phyloP scores from a whole-genome alignment of 2,797 vertebrate species.

The Thunnus albacares region DNA sequence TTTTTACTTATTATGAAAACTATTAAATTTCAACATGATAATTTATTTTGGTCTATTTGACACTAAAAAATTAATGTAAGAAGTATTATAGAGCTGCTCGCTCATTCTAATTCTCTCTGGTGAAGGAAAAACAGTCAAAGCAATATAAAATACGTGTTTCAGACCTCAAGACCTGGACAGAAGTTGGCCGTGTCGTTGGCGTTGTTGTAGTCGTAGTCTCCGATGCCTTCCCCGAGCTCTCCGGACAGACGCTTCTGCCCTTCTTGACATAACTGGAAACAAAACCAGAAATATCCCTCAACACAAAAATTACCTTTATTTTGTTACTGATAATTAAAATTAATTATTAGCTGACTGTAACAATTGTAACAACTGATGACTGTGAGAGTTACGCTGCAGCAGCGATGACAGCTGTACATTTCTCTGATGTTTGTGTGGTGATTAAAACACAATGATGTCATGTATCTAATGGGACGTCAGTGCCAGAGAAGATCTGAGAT shows the following conservation, averaged over 20 bases:
- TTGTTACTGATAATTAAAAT: background rate
- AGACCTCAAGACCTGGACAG: constrained; percentile 93
- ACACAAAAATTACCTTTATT: background rate
- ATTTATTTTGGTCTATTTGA: background rate
- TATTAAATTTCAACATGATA: too few relatives aligned
- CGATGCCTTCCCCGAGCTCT: constrained; percentile 87
- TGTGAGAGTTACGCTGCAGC: too few relatives aligned
- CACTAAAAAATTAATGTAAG: too few relatives aligned
- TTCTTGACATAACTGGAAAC: constrained; percentile 82
- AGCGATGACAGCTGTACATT: background rate
- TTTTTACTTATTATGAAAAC: too few relatives aligned
- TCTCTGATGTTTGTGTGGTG: background rate
- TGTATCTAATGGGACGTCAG: background rate
- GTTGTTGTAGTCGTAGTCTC: constrained; percentile 95
- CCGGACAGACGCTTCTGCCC: constrained; percentile 66
- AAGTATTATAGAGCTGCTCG: too few relatives aligned
- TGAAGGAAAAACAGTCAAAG: background rate
- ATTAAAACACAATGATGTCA: background rate
- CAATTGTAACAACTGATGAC: background rate
- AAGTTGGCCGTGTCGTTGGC: constrained; percentile 94
- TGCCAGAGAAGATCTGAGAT: background rate
- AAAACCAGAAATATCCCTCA: background rate
- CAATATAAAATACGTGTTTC: background rate
- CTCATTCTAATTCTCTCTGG: background rate
- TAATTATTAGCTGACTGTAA: background rate